Base-by-base conservation (phyloP, 2,113 vertebrate genomes). In the Galemys pyrenaicus region DNA sequence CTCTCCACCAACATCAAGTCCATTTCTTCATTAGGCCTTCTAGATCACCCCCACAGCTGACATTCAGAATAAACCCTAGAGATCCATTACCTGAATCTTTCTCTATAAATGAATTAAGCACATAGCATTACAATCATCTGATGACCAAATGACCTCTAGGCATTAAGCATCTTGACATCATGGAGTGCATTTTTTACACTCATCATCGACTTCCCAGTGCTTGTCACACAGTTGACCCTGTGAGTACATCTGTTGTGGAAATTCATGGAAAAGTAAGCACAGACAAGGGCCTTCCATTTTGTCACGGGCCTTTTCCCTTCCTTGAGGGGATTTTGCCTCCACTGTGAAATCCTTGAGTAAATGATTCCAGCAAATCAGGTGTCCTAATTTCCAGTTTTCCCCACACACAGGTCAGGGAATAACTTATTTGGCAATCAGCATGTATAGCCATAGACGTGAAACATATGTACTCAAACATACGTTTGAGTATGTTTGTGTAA, bases 51-150 rank as follows among this genome's bases (percentile, higher is more conserved):
- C 41, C 51, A 70, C 49, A 78, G 32, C 26, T 44, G 77, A 56
- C 35, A 44, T 80, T 20, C 20, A 80, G 44, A 94, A 95, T 51
- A 87, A 93, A 64, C 9, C 41, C 54, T 41, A 84, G 87, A 54
- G 41, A 87, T 28, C 51, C 91, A 60, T 26, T 74, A 44, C 37
- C 87, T 62, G 10, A 92, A 77, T 80, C 35, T 22, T 35, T 22
- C 24, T 51, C 73, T 91, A 9, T 26, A 83, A 84, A 62, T 77
- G 46, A 94, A 64, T 64, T 79, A 39, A 79, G 6, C 32, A 68
- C 19, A 62, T 46, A 60, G 58, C 28, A 46, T n/a, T 73, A 46
- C 60, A 82, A 71, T 49, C 51, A 58, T 39, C 56, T 30, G 65
- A 46, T 70, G 54, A 65, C 32, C 60, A 49, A 24, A 24, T 44